Percentiles rank a stretch among this genome's conserved stretches.
These are phyloP conservation scores for Amazona guildingii DNA, from an alignment of 2,113 vertebrate species.

Conservation along the genomic window DNA sequence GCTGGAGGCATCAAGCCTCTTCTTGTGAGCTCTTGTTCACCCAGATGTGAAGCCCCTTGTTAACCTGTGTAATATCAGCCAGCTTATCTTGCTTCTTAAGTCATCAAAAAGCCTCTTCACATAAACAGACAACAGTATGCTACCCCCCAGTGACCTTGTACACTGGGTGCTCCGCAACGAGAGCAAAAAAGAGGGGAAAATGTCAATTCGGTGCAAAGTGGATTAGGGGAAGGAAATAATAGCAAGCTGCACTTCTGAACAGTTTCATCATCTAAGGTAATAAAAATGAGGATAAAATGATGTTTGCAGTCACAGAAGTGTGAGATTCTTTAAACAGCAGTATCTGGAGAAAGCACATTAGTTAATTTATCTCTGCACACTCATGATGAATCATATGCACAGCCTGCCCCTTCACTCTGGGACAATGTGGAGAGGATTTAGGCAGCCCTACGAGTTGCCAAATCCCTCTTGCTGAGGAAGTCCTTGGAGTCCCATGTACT, in stretches of 20 bases:
- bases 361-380: background rate
- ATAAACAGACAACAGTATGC: background rate
- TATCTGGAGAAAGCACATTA: background rate
- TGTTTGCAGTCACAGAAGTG: background rate
- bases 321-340: background rate
- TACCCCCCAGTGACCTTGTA: background rate
- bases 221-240: background rate
- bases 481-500: background rate
- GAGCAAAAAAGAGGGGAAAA: background rate
- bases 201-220: background rate
- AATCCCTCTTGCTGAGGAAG: background rate
- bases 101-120: background rate
- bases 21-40: background rate
- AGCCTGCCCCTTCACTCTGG: background rate
- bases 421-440: background rate
- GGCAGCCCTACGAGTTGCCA: background rate
- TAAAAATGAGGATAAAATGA: background rate
- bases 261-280: background rate
- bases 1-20: background rate
- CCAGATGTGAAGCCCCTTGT: background rate
- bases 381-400: background rate
- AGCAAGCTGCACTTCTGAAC: background rate
- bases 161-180: background rate
- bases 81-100: background rate
- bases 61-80: background rate